phyloP scores from a whole-genome alignment of 1,140 invertebrate genomes.

The Hestina assimilis region DNA sequence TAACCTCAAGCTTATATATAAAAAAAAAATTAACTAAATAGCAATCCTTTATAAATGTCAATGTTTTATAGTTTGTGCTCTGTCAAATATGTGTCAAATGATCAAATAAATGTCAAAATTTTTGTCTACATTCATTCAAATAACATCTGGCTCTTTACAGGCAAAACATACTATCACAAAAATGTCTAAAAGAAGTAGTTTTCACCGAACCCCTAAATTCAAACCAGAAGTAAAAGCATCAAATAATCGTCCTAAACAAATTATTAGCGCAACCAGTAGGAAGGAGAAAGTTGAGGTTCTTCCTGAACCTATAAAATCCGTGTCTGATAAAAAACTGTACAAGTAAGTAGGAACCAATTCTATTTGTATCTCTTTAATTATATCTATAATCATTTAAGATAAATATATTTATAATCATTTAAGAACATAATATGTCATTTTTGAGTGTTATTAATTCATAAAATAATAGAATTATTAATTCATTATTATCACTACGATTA shows the following conservation, averaged over 20 bases:
- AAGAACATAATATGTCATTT: too few species aligned
- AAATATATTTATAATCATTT: neutral
- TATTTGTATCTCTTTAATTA: neutral
- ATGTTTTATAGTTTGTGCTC: too few species aligned
- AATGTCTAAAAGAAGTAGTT: conserved; percentile 68
- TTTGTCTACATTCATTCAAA: conserved; percentile 65
- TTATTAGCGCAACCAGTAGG: conserved; percentile 30
- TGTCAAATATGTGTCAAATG: conserved; percentile 7
- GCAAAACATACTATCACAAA: conserved; percentile 34
- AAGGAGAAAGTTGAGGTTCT: conserved; percentile 66
- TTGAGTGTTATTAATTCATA: too few species aligned
- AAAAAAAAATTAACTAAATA: too few species aligned
- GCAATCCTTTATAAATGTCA: too few species aligned
- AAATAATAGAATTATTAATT: too few species aligned
- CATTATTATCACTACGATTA: too few species aligned
- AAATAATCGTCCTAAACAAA: conserved; percentile 34
- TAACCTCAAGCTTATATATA: too few species aligned
- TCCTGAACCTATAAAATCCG: conserved; percentile 65
- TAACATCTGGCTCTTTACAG: conserved; percentile 50
- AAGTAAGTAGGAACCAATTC: conserved; percentile 52
- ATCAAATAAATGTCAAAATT: conserved; percentile 70
- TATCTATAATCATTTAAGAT: neutral
- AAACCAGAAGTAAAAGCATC: conserved; percentile 59
- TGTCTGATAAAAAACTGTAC: conserved; percentile 70
- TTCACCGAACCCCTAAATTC: conserved; percentile 59